Conservation (phyloP, 2,888 invertebrate species). For the Imbricaverruca yamaguchii region DNA sequence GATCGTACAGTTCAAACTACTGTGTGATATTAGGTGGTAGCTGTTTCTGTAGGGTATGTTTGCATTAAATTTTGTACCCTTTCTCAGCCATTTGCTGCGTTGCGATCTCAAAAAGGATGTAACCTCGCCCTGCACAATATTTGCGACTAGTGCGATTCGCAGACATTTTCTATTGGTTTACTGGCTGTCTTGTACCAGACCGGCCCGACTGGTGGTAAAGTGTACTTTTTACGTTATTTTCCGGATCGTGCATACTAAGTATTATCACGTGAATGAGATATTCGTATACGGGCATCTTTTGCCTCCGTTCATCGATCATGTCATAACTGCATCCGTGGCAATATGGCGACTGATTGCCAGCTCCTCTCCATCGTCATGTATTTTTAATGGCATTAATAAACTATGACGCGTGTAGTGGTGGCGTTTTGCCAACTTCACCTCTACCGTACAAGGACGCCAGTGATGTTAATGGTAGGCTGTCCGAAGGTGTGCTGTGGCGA, state of each 20-base stretch:
- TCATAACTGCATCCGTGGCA: slow-evolving; percentile 19
- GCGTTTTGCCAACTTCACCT: neutral
- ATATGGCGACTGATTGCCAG: neutral
- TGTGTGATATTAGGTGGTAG: slow-evolving; percentile 21
- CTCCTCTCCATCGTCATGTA: slow-evolving; percentile 14
- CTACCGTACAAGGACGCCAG: neutral
- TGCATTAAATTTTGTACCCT: slow-evolving; percentile 21
- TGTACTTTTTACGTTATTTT: slow-evolving; percentile 11
- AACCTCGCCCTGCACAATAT: slow-evolving; percentile 7
- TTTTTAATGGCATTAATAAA: slow-evolving; percentile 21
- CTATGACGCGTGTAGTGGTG: neutral
- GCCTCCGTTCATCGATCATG: slow-evolving; percentile 18
- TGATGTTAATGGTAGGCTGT: too few species aligned
- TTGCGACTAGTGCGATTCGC: neutral
- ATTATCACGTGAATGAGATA: slow-evolving; percentile 2
- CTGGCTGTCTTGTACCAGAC: neutral
- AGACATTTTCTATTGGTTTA: neutral
- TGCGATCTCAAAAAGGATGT: slow-evolving; percentile 16
- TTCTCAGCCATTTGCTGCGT: slow-evolving; percentile 17
- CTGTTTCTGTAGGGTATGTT: slow-evolving; percentile 20
- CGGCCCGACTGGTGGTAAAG: too few species aligned
- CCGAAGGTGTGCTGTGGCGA: too few species aligned
- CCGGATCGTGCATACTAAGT: neutral
- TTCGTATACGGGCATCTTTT: neutral
- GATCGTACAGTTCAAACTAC: slow-evolving; percentile 22